Evolutionary conservation across 2,113 vertebrate genomes (phyloP), one percentile per base, ranked within the genome.

Genomic region (Suncus etruscus): DNA sequence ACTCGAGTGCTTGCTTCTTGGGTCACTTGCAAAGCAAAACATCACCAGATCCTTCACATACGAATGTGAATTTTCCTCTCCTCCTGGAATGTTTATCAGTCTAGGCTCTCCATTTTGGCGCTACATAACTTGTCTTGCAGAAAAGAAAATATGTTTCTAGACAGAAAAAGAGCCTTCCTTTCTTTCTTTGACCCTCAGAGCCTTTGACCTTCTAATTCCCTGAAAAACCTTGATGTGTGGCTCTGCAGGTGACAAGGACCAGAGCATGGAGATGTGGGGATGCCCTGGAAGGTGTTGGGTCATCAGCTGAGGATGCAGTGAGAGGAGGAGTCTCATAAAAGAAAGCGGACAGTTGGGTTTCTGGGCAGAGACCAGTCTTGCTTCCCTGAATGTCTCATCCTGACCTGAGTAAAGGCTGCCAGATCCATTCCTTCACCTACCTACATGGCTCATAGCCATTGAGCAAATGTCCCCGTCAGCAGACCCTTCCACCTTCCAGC

Each of bases 11-110:
- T 90, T 15, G 45, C 6, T 65, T 91, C 81, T 74, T 61, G 29
- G 65, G 47, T 75, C 70, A 74, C 86, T 8, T 54, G 72, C 66
- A 85, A 95, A 89, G 48, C 31, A 72, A 87, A 95, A n/a, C 24
- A 75, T 63, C 90, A 68, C 22, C 70, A 63, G 27, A 14, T 84
- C 83, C 83, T 27, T 78, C 78, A 84, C 76, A 58, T 5, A 51
- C 92, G 90, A 90, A 16, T 74, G 31, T 29, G 86, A 47, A 78
- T 72, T 61, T 48, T 81, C 47, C 88, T 76, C 48, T 39, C 85
- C 63, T 45, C 91, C 88, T 24, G 1, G 11, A 84, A 82, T 89
- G 51, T 54, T 51, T 54, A 54, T 54, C 11, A 15, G 51, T 15
- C 51, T 10, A 15, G 51, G 10, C 58, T 81, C 83, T 90, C 48